These are phyloP conservation scores for Dryadula phaetusa DNA, from an alignment of 2,888 invertebrate genomes.

Conservation along the genomic window DNA sequence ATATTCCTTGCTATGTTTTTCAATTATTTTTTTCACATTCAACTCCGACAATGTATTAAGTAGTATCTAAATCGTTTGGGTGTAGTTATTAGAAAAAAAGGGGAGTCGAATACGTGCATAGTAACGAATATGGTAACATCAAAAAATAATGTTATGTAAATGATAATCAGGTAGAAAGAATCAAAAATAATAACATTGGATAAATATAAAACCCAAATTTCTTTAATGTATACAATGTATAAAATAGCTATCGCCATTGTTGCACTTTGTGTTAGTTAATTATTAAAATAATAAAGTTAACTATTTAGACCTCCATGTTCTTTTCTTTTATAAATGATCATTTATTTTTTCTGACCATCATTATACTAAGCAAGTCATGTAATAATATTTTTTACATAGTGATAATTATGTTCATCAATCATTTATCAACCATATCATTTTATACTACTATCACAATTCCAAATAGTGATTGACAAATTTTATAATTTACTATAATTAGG, in stretches of 20 bases:
- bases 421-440: too few relatives aligned
- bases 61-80: slow-evolving; percentile 12
- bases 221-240: slow-evolving; percentile 22
- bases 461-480: too few relatives aligned
- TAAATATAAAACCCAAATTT: slow-evolving; percentile 10
- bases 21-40: slow-evolving; percentile 16
- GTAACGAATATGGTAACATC: slow-evolving; percentile 9
- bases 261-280: slow-evolving; percentile 25
- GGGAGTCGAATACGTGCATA: slow-evolving; percentile 1
- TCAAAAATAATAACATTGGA: slow-evolving; percentile 13
- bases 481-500: too few relatives aligned
- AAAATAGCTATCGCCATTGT: slow-evolving; percentile 27
- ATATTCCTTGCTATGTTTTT: slow-evolving; percentile 7
- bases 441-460: too few relatives aligned
- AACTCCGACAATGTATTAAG: slow-evolving; percentile 1
- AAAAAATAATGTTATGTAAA: slow-evolving; percentile 11
- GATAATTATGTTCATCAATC: too few relatives aligned
- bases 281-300: slow-evolving; percentile 25
- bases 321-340: slow-evolving; percentile 6
- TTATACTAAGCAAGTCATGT: too few relatives aligned
- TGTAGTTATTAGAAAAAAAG: slow-evolving; percentile 11
- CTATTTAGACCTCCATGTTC: slow-evolving; percentile 22
- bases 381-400: too few relatives aligned
- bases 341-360: too few relatives aligned
- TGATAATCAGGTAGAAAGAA: slow-evolving; percentile 5